Evolutionary conservation across 1,140 invertebrate species (phyloP).

Genomic region (Cherax quadricarinatus): DNA sequence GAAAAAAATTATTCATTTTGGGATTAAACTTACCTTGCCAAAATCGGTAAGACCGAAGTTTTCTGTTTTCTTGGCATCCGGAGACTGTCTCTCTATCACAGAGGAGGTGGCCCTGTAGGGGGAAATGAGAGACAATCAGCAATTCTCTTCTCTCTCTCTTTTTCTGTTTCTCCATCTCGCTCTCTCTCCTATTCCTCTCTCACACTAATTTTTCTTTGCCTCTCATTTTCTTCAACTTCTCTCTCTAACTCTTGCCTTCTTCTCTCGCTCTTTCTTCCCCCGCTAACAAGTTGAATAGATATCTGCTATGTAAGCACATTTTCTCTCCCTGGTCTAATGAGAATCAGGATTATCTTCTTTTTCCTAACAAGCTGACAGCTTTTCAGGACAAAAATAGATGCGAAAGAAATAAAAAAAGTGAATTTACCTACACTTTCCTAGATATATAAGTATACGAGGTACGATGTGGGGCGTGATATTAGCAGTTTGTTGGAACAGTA

Average conservation of each 20-base stretch:
- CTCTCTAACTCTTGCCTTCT: not conserved
- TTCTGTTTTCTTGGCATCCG: not conserved
- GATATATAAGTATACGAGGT: too few relatives aligned
- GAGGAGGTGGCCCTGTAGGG: slow-evolving; percentile 46
- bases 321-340: not conserved
- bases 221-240: not conserved
- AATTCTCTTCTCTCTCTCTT: not conserved
- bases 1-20: too few relatives aligned
- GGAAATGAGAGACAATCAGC: not conserved
- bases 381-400: too few relatives aligned
- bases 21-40: slow-evolving; percentile 33
- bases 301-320: not conserved
- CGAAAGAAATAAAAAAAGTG: too few relatives aligned
- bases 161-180: not conserved
- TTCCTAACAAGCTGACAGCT: not conserved
- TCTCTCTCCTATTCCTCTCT: not conserved
- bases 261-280: not conserved
- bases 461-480: too few relatives aligned
- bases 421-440: too few relatives aligned
- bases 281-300: not conserved
- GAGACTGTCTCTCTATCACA: slow-evolving; percentile 26
- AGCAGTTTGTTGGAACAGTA: too few relatives aligned
- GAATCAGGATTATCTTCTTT: not conserved
- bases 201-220: not conserved
- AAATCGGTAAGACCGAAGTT: slow-evolving; percentile 40